Percentiles rank a stretch among this genome's conserved stretches.
Conservation (phyloP, 2,113 vertebrate species). For the Mobula birostris region DNA sequence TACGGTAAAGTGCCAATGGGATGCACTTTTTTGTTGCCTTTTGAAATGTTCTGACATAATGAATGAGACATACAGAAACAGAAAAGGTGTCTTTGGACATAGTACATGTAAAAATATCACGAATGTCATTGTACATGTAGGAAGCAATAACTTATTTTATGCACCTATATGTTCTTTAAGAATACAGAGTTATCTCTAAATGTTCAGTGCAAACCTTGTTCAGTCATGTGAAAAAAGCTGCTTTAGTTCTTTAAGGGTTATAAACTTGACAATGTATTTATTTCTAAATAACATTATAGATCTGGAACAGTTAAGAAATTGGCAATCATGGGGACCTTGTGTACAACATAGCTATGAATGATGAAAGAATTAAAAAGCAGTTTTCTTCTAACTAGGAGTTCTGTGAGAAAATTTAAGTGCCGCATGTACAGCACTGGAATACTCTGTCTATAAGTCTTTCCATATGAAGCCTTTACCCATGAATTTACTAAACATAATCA, state of each 20-base stretch:
- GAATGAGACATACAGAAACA: neutral
- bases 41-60: conserved; percentile 19
- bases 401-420: neutral
- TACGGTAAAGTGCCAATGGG: neutral
- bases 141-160: neutral
- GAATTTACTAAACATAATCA: neutral
- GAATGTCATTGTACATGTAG: no score
- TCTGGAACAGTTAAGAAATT: neutral
- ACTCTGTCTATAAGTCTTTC: neutral
- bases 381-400: neutral
- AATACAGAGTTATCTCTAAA: neutral
- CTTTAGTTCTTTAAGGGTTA: neutral
- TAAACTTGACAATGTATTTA: conserved; percentile 8
- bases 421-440: neutral
- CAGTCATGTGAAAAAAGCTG: neutral
- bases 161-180: neutral
- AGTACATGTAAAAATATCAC: neutral
- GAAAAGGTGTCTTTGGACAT: neutral
- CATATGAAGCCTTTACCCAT: neutral
- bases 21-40: neutral
- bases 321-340: neutral
- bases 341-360: neutral
- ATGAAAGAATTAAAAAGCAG: neutral
- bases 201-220: neutral
- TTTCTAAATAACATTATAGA: neutral